phyloP scores from a whole-genome alignment of 2,113 vertebrate species.

The Melierax canorus region DNA sequence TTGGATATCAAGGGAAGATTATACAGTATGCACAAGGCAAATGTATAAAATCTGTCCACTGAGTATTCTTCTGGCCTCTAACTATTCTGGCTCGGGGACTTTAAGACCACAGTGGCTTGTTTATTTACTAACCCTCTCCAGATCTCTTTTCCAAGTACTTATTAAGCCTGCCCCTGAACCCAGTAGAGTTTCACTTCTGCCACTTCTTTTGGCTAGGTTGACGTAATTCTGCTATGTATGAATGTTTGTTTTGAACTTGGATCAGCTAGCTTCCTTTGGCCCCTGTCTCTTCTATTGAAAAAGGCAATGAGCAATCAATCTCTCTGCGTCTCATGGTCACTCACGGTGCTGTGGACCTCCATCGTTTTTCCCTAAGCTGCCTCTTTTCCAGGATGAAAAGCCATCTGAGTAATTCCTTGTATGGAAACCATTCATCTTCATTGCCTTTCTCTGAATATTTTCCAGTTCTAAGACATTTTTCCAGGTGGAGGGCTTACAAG shows the following conservation, averaged over 20 bases:
- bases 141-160: neutral
- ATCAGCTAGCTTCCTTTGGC: neutral
- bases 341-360: neutral
- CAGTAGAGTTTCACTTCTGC: neutral
- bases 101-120: neutral
- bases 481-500: neutral
- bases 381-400: neutral
- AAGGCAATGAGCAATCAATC: neutral
- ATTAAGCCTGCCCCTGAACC: neutral
- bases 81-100: neutral
- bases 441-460: neutral
- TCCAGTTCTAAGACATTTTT: neutral
- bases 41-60: neutral
- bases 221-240: neutral
- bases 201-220: neutral
- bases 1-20: neutral
- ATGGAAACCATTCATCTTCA: neutral
- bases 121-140: neutral
- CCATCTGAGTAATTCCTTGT: neutral
- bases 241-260: constrained; percentile 13
- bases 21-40: neutral
- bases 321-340: neutral
- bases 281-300: neutral
- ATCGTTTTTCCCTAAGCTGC: neutral
- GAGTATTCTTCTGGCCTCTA: neutral